Base-by-base conservation (phyloP, 2,113 vertebrate genomes). In the Bolborhynchus lineola region DNA sequence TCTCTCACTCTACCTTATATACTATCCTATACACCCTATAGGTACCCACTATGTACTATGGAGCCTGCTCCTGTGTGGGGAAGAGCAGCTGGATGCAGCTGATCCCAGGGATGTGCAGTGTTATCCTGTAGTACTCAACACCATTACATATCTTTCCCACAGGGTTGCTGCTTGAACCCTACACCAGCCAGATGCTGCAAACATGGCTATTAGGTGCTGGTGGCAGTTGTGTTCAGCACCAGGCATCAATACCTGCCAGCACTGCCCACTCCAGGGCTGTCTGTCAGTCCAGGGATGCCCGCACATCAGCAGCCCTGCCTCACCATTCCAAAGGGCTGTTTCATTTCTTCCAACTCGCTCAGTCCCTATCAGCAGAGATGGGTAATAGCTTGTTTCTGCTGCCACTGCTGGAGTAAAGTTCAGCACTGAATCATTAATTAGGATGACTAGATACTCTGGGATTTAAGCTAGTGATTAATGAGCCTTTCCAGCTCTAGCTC, bases 391-490 rank as follows among this genome's bases (percentile, higher is more conserved):
- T 11, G 47, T 60, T 74, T 90, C 70, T 88, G 92, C 77, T 92
- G 82, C 89, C 70, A 77, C 41, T 63, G 83, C 81, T 5, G 2
- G 82, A 94, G 86, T 91, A 63, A 83, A 94, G 88, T 92, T 97
- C 96, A 96, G 60, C 91, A 53, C 76, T 88, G 92, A 81, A 88
- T 81, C 92, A 96, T 97, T 96, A 97, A 97, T 97, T 97, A 97
- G 93, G 85, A 93, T 96, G 95, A 80, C 90, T 95, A 74, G 94
- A 96, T 91, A 95, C 65, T 53, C 70, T 88, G 96, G 83, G 83
- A 96, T 97, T 98, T 97, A 95, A 97, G 94, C 70, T 23, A 88
- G 89, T 97, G 96, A 98, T 97, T 98, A 98, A 98, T 95, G 97
- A 97, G 86, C 86, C 89, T 96, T 95, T 96, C 94, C 88, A 96